Base-by-base conservation (phyloP, 2,113 vertebrate genomes). In the Pelodiscus sinensis region DNA sequence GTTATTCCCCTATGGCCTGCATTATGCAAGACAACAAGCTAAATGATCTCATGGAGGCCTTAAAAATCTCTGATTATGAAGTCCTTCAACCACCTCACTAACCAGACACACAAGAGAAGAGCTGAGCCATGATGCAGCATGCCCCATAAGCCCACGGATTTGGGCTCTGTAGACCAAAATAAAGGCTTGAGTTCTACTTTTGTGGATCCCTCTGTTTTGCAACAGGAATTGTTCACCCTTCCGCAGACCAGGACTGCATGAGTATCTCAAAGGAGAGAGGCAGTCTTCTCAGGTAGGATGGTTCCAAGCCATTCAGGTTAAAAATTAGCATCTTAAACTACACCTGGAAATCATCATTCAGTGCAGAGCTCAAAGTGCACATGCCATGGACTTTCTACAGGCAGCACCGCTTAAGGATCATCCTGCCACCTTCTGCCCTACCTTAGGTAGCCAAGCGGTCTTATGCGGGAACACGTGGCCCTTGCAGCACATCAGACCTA, bases 21-120 rank as follows among this genome's bases (percentile, higher is more conserved):
- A 4, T 68, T 75, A 44, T 75, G 71, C 38, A 44, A 35, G 71
- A 75, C 22, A 5, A 24, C 71, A 75, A 9, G 44, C 71, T 0
- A 79, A 29, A 50, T 60, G 19, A 35, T 51, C 62, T 68, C 86
- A 87, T 62, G 0, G 0, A 4, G 3, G 82, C 24, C 16, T 79
- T 75, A 44, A 29, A 71, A 65, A 58, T 50, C 88, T 84, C n/a
- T 71, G 60, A 79, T 79, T 16, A 0, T 57, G 24, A 65, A 86
- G 44, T 25, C 29, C n/a, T 84, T 89, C 75, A 56, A 81, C 57
- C 38, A 85, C 38, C 71, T 4, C 35, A 35, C 21, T 75, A 18
- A 75, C 4, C 35, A 75, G 18, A 73, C 18, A 21, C 11, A 22
- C 21, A 13, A 18, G 21, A 73, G 19, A 75, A 75, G 21, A 75